Base-by-base conservation (phyloP, 2,888 invertebrate genomes). In the Smittia sp. region DNA sequence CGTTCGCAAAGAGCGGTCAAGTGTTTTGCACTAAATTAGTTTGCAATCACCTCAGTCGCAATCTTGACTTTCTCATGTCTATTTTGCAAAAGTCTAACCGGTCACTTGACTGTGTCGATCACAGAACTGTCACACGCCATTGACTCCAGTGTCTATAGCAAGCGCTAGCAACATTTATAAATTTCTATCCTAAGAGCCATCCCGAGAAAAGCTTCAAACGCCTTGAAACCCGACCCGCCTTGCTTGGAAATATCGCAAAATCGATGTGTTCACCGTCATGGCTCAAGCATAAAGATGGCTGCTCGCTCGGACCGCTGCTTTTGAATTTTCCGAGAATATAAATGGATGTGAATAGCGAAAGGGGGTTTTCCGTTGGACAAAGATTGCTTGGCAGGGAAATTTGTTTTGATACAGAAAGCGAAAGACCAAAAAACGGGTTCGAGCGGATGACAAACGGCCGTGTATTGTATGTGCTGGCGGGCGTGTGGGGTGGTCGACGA, bases 291-390 rank as follows among this genome's bases (percentile, higher is more conserved):
- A 69, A 69, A 69, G 69, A 69, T 69, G 69, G 69, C 69, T 54
- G 67, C 67, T 67, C 41, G 46, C 46, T 46, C 27, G 69, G 69
- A 69, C 54, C 69, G 52, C 54, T 69, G 32, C 41, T 69, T 41
- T 39, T 20, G 58, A 20, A 58, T 58, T 58, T 69, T 69, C 22
- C 46, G 20, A 52, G 32, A 27, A 52, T 11, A 54, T 54, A 67
- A 67, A 67, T 41, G 24, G 67, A 67, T 63, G 24, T n/a, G 25
- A 63, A 63, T 63, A n/a, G 46, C 15, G 46, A n/a, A n/a, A 46
- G 46, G 46, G 3, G 46, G 15, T 46, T 46, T 46, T 32, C 32
- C 32, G 32, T 32, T 15, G 46, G 46, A 46, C 46, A 46, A 46
- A 46, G 46, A 46, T 46, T 46, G 46, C 15, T 46, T 46, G 46